These are phyloP conservation scores for Zaprionus bogoriensis DNA, from an alignment of 2,888 invertebrate species.

Conservation along the genomic window DNA sequence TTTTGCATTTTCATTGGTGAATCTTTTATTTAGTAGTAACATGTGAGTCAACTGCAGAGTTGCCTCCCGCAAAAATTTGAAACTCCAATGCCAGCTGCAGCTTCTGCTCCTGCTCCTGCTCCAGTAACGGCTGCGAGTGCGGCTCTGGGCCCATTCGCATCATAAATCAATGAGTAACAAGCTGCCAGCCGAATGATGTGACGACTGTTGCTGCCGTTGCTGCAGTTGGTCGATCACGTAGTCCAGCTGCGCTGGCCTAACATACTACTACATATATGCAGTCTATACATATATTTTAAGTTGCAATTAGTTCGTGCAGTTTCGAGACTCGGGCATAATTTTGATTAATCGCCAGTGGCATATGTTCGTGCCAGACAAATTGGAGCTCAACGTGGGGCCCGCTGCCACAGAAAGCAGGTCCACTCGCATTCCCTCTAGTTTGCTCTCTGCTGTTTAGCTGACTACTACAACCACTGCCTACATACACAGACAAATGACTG, in stretches of 20 bases:
- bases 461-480: neutral
- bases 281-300: no score
- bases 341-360: neutral
- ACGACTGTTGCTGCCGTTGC: no score
- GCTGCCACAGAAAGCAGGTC: slow-evolving; percentile 9
- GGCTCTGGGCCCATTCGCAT: slow-evolving; percentile 25
- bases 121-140: no score
- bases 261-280: no score
- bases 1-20: slow-evolving; percentile 21
- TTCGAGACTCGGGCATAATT: no score
- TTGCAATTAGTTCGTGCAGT: no score
- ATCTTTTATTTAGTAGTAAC: slow-evolving; percentile 33
- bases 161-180: slow-evolving; percentile 34
- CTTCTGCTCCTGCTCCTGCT: neutral
- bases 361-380: neutral
- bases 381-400: slow-evolving; percentile 4
- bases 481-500: slow-evolving; percentile 21
- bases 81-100: no score
- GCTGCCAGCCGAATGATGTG: neutral
- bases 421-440: neutral
- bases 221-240: no score
- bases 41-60: slow-evolving; percentile 26
- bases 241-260: no score
- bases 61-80: no score
- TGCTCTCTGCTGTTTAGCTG: slow-evolving; percentile 10